phyloP scores from a whole-genome alignment of 2,888 invertebrate genomes.

The Andricus curvator region DNA sequence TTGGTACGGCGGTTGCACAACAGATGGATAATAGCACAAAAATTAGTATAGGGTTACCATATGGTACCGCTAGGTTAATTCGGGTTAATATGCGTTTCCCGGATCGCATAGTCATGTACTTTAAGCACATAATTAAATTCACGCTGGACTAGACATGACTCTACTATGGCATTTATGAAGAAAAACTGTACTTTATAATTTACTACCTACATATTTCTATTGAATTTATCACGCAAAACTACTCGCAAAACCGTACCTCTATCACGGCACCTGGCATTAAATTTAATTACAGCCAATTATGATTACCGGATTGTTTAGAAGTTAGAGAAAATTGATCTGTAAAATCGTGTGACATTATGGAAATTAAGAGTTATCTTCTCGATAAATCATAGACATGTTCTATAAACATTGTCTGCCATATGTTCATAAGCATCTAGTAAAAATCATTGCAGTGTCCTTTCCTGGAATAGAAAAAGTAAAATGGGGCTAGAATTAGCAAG shows the following conservation, averaged over 20 bases:
- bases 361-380: not conserved
- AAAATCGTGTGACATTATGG: not conserved
- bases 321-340: not conserved
- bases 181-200: conserved; percentile 17
- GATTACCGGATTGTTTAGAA: not conserved
- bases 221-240: conserved; percentile 2
- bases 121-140: conserved; percentile 29
- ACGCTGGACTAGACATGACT: not conserved
- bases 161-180: conserved; percentile 9
- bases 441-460: not conserved
- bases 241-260: not conserved
- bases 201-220: conserved; percentile 17
- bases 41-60: conserved; percentile 3
- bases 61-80: conserved; percentile 32
- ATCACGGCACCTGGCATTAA: not conserved
- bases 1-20: not conserved
- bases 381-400: too few relatives aligned
- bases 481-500: not conserved
- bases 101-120: conserved; percentile 1
- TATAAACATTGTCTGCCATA: too few relatives aligned
- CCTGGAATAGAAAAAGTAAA: not conserved
- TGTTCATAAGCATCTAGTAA: not conserved
- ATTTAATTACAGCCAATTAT: not conserved
- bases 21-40: conserved; percentile 5
- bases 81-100: conserved; percentile 7